These are phyloP conservation scores for Esox niger DNA, from an alignment of 2,113 vertebrate species.

Conservation along the genomic window DNA sequence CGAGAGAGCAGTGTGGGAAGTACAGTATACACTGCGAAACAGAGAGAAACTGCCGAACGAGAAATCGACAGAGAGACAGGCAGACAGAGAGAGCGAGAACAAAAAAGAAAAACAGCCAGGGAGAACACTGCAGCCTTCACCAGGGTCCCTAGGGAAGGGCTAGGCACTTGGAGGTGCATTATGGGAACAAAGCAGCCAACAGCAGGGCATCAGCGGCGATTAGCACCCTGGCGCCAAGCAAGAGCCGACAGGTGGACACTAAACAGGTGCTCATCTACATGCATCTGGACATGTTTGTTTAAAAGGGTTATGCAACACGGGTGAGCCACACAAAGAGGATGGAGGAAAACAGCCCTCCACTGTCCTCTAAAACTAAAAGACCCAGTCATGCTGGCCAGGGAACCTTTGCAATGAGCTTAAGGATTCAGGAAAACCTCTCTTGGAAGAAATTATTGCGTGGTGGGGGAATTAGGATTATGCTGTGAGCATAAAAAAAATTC, in stretches of 20 bases:
- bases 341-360: neutral
- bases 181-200: constrained; percentile 56
- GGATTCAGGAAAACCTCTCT: too few relatives aligned
- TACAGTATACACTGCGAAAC: neutral
- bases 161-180: constrained; percentile 41
- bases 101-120: neutral
- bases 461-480: neutral
- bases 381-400: too few relatives aligned
- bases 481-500: neutral
- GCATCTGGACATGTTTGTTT: constrained; percentile 19
- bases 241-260: constrained; percentile 35
- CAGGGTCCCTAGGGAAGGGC: constrained; percentile 21
- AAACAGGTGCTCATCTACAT: constrained; percentile 60
- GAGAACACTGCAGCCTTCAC: neutral
- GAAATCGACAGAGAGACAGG: constrained; percentile 14
- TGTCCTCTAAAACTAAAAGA: too few relatives aligned
- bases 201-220: constrained; percentile 43
- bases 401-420: too few relatives aligned
- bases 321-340: constrained; percentile 5
- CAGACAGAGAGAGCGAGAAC: neutral
- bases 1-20: neutral
- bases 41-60: constrained; percentile 10
- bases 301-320: too few relatives aligned
- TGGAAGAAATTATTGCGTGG: too few relatives aligned
- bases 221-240: constrained; percentile 23